Evolutionary conservation across 2,113 vertebrate species (phyloP).

Genomic region (Rhineura floridana): DNA sequence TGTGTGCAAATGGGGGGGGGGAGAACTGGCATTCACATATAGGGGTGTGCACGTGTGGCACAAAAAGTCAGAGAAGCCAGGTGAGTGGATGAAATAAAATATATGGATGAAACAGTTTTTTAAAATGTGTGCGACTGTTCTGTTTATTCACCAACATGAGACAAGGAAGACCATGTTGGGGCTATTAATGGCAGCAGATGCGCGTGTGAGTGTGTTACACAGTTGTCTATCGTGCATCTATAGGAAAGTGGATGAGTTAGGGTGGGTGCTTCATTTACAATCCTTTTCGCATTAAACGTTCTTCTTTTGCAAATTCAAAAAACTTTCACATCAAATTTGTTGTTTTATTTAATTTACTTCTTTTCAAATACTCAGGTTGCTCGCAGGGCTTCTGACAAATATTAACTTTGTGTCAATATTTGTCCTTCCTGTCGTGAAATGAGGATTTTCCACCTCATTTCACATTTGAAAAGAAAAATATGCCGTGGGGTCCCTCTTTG

Average conservation of each 20-base stretch:
- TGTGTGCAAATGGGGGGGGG: not conserved
- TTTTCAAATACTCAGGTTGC: constrained; percentile 64
- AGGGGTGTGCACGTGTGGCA: not conserved
- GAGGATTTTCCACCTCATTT: constrained; percentile 88
- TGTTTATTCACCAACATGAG: not conserved
- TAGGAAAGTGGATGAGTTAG: not conserved
- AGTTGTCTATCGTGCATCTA: not conserved
- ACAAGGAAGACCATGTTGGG: not conserved
- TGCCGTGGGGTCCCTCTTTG: constrained; percentile 71
- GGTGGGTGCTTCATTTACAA: not conserved
- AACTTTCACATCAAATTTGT: constrained; percentile 23
- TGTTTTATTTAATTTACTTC: constrained; percentile 54
- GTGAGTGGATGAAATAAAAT: not conserved
- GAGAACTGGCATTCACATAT: not conserved
- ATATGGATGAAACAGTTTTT: fast-evolving
- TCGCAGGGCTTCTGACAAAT: constrained; percentile 77
- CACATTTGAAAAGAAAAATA: constrained; percentile 82
- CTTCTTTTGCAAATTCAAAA: not conserved
- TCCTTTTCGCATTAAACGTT: not conserved
- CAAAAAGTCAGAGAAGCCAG: not conserved
- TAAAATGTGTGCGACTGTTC: not conserved
- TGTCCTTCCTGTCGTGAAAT: constrained; percentile 84
- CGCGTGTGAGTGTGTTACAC: not conserved
- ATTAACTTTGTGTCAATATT: constrained; percentile 84
- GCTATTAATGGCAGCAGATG: not conserved